Evolutionary conservation across 64 coral and sea anemone genomes (phyloP), one percentile per base, ranked within the genome.

Genomic region (Dendrophyllia cribrosa): DNA sequence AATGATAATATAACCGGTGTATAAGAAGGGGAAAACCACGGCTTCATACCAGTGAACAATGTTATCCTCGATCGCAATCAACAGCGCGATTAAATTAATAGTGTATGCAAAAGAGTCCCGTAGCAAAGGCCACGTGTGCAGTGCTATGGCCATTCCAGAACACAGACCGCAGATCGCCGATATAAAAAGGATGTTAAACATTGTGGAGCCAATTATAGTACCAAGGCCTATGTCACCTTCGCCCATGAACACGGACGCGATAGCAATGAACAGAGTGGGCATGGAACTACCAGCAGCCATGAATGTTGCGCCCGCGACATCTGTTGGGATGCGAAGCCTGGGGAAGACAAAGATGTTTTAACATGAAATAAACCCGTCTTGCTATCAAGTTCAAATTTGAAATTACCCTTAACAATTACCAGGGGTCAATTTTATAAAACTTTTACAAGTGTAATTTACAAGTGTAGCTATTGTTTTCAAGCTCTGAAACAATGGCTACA

Each of bases 141-240:
- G 84, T 1, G 91, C 88, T 67, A 99, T 99, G 4, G 79, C 83
- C 43, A 99, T 59, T 15, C 94, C 91, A 22, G 97, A 88, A 66
- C 86, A 96, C 73, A 99, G 48, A 2, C 91, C 97, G 70, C 97
- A 99, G 52, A 96, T 77, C 8, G 88, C 97, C 49, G 97, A 91
- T 70, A 99, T 99, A 51, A 99, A 99, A 9, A 99, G 77, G 77
- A 99, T 99, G 72, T 99, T 99, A 48, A 99, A 99, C 97, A 99
- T 99, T 12, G 97, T 96, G 3, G 97, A 99, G 9, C 97, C 97
- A 67, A 99, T 99, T 9, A 99, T 99, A 4, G 97, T 99, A 2
- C 97, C 97, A 44, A 99, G 97, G 9, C 97, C 97, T 91, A 99
- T 99, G 47, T 99, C 97, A 46, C 97, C 97, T 55, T 99, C 94